These are phyloP conservation scores for Pelvicachromis taeniatus DNA, from an alignment of 2,113 vertebrate genomes.

Conservation along the genomic window DNA sequence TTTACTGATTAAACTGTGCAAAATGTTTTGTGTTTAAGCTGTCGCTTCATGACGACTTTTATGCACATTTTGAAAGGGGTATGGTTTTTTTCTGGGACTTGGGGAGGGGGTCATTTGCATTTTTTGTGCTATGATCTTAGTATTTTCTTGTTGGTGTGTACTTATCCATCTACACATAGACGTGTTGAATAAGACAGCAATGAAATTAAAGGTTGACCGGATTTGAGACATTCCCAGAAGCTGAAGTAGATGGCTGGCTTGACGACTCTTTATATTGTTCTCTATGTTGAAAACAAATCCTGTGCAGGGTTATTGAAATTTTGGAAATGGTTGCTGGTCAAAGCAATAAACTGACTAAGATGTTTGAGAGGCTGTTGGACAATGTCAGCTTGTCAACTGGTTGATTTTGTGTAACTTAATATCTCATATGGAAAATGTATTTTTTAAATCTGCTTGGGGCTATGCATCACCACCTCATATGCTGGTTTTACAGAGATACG, in stretches of 20 bases:
- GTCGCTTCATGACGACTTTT: neutral
- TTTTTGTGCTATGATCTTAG: neutral
- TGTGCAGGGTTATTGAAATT: neutral
- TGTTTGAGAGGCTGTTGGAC: neutral
- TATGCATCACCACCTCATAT: neutral
- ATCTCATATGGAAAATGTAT: neutral
- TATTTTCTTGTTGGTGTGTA: neutral
- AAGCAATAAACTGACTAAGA: constrained; percentile 23
- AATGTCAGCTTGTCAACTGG: neutral
- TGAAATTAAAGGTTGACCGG: neutral
- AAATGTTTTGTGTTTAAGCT: neutral
- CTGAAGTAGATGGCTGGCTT: neutral
- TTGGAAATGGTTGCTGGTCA: neutral
- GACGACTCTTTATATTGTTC: neutral
- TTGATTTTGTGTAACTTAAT: neutral
- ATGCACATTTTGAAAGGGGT: constrained; percentile 2
- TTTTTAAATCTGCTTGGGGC: neutral
- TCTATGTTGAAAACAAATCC: neutral
- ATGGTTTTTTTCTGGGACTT: neutral
- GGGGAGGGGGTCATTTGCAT: neutral
- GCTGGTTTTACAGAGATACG: neutral
- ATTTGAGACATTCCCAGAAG: neutral
- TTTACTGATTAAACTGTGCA: neutral
- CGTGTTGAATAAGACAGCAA: neutral
- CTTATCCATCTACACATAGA: neutral